These are phyloP conservation scores for Microctonus brassicae DNA, from an alignment of 2,888 invertebrate species.

Conservation along the genomic window DNA sequence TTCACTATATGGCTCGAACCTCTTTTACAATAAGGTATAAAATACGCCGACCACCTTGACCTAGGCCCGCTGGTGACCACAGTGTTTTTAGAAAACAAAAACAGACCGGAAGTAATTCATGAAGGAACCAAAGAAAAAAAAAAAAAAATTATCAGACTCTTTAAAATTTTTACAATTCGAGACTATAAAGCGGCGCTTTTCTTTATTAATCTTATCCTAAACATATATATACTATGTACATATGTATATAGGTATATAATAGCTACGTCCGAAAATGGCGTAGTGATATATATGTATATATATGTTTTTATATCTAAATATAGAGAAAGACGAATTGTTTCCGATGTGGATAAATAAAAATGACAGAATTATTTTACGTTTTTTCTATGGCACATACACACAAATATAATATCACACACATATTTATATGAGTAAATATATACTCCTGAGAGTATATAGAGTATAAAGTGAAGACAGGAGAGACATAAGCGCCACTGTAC, in stretches of 20 bases:
- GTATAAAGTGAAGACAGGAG: slow-evolving; percentile 14
- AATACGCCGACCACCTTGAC: slow-evolving; percentile 46
- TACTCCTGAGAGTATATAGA: background rate
- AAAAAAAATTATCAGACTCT: background rate
- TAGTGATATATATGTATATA: background rate
- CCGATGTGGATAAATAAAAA: background rate
- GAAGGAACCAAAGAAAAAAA: background rate
- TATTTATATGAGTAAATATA: background rate
- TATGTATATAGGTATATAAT: too few relatives aligned
- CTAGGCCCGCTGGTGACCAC: slow-evolving; percentile 43
- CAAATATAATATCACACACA: too few relatives aligned
- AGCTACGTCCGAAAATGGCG: too few relatives aligned
- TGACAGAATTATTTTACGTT: background rate
- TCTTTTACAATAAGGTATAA: too few relatives aligned
- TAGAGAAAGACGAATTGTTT: slow-evolving; percentile 13
- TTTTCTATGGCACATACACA: background rate
- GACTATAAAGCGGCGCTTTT: background rate
- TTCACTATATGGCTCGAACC: too few relatives aligned
- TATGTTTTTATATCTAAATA: background rate
- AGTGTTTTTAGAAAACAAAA: slow-evolving; percentile 1
- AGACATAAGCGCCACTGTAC: slow-evolving; percentile 6
- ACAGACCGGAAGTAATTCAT: slow-evolving; percentile 11
- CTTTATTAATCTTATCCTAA: too few relatives aligned
- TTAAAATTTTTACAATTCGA: background rate
- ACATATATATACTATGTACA: too few relatives aligned